These are phyloP conservation scores for Heteropelma amictum DNA, from an alignment of 2,888 invertebrate species.

Conservation along the genomic window DNA sequence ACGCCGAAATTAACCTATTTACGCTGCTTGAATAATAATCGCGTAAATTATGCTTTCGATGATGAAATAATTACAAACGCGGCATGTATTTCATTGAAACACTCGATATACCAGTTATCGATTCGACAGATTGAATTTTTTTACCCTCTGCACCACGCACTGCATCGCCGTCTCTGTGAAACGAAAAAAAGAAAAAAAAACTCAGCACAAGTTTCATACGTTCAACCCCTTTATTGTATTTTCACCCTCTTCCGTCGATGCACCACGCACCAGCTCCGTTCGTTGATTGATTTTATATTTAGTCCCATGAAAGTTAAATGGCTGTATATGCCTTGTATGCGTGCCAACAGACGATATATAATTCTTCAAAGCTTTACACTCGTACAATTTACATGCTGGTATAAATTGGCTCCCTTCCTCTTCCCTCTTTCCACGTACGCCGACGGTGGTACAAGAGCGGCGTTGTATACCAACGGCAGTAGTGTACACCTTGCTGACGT, in stretches of 20 bases:
- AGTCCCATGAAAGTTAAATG: conserved; percentile 25
- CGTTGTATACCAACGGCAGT: no score
- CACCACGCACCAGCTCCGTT: background rate
- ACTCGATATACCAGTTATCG: no score
- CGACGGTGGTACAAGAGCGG: no score
- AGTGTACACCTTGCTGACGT: background rate
- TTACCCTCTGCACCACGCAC: background rate
- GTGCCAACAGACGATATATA: conserved; percentile 23
- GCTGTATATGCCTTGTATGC: conserved; percentile 2
- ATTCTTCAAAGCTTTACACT: conserved; percentile 11
- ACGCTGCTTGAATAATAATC: no score
- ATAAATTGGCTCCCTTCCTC: conserved; percentile 12
- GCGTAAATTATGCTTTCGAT: no score
- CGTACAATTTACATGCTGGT: conserved; percentile 15
- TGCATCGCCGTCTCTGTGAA: background rate
- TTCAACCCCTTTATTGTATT: conserved; percentile 2
- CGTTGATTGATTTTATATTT: conserved; percentile 45
- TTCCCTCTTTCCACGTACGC: no score
- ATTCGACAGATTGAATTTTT: background rate
- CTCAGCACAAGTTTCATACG: background rate
- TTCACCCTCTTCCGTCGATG: background rate
- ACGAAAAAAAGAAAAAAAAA: background rate
- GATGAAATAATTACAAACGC: no score
- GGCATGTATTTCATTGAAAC: no score
- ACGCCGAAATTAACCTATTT: no score